These are phyloP conservation scores for Hybognathus amarus DNA, from an alignment of 2,797 vertebrate genomes.

Conservation along the genomic window DNA sequence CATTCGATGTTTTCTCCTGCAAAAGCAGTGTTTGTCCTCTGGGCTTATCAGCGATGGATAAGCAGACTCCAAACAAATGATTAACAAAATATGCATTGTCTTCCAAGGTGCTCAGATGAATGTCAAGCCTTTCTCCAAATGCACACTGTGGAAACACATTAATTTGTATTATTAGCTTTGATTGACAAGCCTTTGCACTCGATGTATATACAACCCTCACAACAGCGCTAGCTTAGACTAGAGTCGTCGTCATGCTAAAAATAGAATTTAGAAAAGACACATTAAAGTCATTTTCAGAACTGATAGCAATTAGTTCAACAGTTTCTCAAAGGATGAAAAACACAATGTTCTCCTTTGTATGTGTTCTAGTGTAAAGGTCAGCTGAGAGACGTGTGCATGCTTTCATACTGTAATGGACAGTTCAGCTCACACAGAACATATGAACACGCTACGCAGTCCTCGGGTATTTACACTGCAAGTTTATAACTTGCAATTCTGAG, in stretches of 20 bases:
- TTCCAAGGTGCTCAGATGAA: slow-evolving; percentile 34
- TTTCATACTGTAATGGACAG: too few species aligned
- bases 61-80: slow-evolving; percentile 59
- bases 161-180: neutral
- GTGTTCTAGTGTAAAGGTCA: neutral
- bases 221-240: neutral
- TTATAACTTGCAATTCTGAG: neutral
- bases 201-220: neutral
- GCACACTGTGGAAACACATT: neutral
- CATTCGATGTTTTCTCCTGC: slow-evolving; percentile 49
- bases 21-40: slow-evolving; percentile 53
- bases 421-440: too few species aligned
- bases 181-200: neutral
- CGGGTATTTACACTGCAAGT: neutral
- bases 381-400: neutral
- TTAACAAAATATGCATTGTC: slow-evolving; percentile 54
- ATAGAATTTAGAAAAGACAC: neutral
- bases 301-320: slow-evolving; percentile 5
- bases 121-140: slow-evolving; percentile 29
- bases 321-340: slow-evolving; percentile 20
- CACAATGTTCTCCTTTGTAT: slow-evolving; percentile 38
- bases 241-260: neutral
- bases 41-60: slow-evolving; percentile 59
- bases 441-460: too few species aligned
- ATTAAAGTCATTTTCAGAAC: slow-evolving; percentile 17